Evolutionary conservation across 2,113 vertebrate species (phyloP), one percentile per base, ranked within the genome.

Genomic region (Camarhynchus parvulus): DNA sequence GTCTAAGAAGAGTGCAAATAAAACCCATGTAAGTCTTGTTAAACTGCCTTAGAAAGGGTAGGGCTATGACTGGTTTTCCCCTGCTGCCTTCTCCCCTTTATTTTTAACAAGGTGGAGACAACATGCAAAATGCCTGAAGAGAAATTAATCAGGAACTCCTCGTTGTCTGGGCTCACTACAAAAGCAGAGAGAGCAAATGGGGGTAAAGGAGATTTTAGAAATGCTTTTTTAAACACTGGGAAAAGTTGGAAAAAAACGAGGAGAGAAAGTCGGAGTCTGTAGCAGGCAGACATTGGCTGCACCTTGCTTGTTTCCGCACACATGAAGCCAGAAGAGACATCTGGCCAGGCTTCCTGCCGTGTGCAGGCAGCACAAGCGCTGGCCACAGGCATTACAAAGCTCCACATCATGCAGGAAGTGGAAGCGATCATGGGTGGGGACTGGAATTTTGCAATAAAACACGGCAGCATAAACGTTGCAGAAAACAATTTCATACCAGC

Each of bases 171-270:
- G 24, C 27, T 52, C 42, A 30, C 55, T 41, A 64, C 41, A 82
- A 76, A 69, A 80, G 5, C 1, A 1, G 7, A 3, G 27, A 50
- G 17, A 20, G 10, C 1, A 3, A 2, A 28, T 4, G 0, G 3
- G 10, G 7, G 6, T 21, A 10, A 50, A 76, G 23, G 8, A 69
- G 1, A 5, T 20, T 92, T 87, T 62, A 35, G 20, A 39, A 25
- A 28, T 61, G 37, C 63, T 81, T 64, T 69, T 63, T 69, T 50
- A 70, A 75, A 52, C 30, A 17, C 3, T 22, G 15, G 15, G 15
- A 8, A 80, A 66, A 47, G 0, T 1, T 28, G 20, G n/a, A 23
- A 66, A 74, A 75, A 77, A 66, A 8, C 13, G n/a, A 62, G 39
- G 9, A 63, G 33, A 83, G 16, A 28, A 79, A 85, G 68, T 30